Percentiles rank a stretch among this genome's conserved stretches.
Evolutionary conservation across 2,113 vertebrate genomes (phyloP).

Genomic region (Numida meleagris): DNA sequence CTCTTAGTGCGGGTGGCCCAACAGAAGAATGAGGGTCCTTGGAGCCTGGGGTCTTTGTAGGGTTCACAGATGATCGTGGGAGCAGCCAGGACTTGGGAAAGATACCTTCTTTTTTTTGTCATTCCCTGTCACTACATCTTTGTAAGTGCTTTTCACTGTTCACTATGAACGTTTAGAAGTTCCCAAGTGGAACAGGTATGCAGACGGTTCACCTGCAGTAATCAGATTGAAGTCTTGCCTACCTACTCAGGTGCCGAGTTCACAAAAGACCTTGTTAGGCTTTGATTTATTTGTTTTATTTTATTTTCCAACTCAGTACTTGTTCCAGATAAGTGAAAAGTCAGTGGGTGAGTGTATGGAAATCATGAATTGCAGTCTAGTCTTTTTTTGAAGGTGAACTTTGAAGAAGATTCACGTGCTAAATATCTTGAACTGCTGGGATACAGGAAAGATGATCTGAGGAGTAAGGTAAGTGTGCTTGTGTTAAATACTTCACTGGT

Average conservation of each 20-base stretch:
- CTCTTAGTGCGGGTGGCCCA: not conserved
- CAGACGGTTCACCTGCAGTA: not conserved
- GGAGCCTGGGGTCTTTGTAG: accelerated
- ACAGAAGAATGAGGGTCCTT: not conserved
- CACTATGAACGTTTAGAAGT: not conserved
- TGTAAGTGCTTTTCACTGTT: not conserved
- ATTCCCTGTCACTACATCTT: not conserved
- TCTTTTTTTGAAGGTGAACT: slow-evolving; percentile 85
- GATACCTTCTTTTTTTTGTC: not conserved
- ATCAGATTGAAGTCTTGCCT: not conserved
- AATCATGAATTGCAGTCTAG: not conserved
- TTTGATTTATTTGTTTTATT: not conserved
- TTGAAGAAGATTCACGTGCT: slow-evolving; percentile 89
- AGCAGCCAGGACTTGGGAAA: not conserved
- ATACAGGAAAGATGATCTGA: slow-evolving; percentile 90
- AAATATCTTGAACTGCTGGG: slow-evolving; percentile 94
- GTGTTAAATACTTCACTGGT: not conserved
- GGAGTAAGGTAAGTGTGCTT: slow-evolving; percentile 83
- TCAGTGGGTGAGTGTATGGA: not conserved
- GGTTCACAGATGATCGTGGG: not conserved
- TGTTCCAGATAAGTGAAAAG: not conserved
- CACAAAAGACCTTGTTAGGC: not conserved
- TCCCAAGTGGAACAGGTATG: not conserved
- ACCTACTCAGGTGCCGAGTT: not conserved
- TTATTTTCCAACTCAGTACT: not conserved